Conservation (phyloP, 1,140 invertebrate genomes). For the Trichonephila clavipes region DNA sequence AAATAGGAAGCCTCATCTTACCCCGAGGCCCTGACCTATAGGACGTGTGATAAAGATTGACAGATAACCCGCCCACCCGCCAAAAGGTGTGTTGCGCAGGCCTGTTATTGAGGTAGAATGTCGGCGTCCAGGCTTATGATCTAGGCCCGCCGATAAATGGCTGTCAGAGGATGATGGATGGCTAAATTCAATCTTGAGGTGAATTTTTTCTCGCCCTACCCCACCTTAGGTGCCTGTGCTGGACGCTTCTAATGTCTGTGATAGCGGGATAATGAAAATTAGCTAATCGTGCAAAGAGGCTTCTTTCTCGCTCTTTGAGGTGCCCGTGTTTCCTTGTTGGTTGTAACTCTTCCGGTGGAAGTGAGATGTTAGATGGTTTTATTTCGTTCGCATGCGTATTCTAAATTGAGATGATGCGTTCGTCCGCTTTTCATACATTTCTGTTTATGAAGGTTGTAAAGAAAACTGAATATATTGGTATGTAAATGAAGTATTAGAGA, state of each 20-base stretch:
- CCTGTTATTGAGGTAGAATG: constrained; percentile 67
- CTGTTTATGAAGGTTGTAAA: too few species aligned
- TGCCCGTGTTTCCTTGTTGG: neutral
- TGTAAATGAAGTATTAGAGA: too few species aligned
- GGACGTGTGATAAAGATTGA: constrained; percentile 70
- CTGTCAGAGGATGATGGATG: constrained; percentile 68
- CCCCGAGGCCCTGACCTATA: constrained; percentile 25
- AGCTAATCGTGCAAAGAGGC: constrained; percentile 35
- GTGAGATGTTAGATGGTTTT: neutral
- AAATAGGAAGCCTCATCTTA: constrained; percentile 38
- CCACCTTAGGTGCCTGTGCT: neutral
- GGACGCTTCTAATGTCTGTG: neutral
- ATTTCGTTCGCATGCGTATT: neutral
- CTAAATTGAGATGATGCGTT: too few species aligned
- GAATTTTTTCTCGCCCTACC: constrained; percentile 48
- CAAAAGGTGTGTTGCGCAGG: constrained; percentile 63
- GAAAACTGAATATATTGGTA: too few species aligned
- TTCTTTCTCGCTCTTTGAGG: neutral
- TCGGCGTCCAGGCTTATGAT: constrained; percentile 65
- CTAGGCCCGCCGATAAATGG: constrained; percentile 72
- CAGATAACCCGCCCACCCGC: constrained; percentile 59
- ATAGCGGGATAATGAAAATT: constrained; percentile 46
- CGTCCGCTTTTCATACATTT: too few species aligned
- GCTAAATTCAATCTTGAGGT: constrained; percentile 70
- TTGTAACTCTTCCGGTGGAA: neutral